phyloP scores from a whole-genome alignment of 2,797 vertebrate species.

The Syndactyla subalaris region DNA sequence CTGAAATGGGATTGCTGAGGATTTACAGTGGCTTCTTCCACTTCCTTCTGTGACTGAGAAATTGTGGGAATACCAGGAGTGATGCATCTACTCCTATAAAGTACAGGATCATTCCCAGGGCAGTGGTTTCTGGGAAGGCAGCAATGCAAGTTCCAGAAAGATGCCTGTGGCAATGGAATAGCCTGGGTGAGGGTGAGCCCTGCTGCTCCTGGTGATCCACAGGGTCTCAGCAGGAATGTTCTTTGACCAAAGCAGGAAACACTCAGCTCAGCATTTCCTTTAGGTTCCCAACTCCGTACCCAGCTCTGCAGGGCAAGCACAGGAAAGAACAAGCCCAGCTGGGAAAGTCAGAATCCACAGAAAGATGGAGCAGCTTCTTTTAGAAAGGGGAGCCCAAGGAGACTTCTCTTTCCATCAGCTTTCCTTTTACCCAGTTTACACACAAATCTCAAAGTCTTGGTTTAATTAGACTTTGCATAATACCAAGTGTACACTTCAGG shows the following conservation, averaged over 20 bases:
- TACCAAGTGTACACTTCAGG: background rate
- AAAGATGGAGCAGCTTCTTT: background rate
- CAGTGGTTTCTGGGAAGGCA: slow-evolving; percentile 13
- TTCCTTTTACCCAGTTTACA: background rate
- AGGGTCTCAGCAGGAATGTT: background rate
- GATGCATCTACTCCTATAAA: background rate
- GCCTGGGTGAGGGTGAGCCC: background rate
- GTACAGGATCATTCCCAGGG: background rate
- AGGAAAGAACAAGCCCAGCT: background rate
- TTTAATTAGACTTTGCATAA: background rate
- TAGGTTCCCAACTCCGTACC: background rate
- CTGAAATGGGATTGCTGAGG: background rate
- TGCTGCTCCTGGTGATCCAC: background rate
- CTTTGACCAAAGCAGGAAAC: background rate
- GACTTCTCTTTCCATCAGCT: background rate
- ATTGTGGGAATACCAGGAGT: background rate
- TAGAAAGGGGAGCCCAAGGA: background rate
- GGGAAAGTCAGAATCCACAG: background rate
- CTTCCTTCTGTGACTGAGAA: background rate
- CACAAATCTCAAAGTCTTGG: background rate
- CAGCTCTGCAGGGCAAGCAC: background rate
- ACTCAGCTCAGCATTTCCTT: background rate
- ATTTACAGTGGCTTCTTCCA: background rate
- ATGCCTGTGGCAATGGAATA: background rate
- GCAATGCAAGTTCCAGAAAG: background rate